Base-by-base conservation (phyloP, 2,888 invertebrate species). In the Drosophila silvestris region DNA sequence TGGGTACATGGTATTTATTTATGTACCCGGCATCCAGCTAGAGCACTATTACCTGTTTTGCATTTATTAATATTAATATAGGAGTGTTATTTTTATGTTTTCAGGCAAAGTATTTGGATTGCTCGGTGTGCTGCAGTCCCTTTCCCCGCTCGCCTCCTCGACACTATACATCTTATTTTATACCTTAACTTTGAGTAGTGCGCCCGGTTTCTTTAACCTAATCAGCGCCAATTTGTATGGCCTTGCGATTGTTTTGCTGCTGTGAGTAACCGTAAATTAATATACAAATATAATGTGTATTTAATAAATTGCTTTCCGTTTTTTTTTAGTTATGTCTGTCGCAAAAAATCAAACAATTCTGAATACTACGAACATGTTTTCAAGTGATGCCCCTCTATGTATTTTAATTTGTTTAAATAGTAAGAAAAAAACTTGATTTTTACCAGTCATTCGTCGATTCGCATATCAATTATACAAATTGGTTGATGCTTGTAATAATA, bases 51-150 rank as follows among this genome's bases (percentile, higher is more conserved):
- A 47, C 26, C 16, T 26, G 47, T 26, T 47, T 26, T 16, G n/a
- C 12, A 47, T 39, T 30, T 39, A 30, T 37, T 37, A n/a, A 10
- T 47, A 63, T 65, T n/a, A 37, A 22, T 16, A 10, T 10, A n/a
- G 9, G 26, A 47, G 26, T 47, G 5, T 5, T 26, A 12, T 32
- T 3, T 51, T 1, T n/a, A 12, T 47, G 5, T 6, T 74, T 76
- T 22, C 28, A 93, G 96, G 96, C 3, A 96, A 96, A 93, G 94
- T 96, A 33, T 96, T 96, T 85, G 95, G 96, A 0, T 91, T 96
- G 59, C 94, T 95, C 79, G 94, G 95, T 14, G 94, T 95, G 0
- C 86, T 96, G 16, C 96, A 96, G 92, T 95, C 95, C 12, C 79
- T 95, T 12, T 93, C 95, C 19, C 95, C 96, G 0, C 93, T 96